These are phyloP conservation scores for Plagodis pulveraria DNA, from an alignment of 2,888 invertebrate species.

Conservation along the genomic window DNA sequence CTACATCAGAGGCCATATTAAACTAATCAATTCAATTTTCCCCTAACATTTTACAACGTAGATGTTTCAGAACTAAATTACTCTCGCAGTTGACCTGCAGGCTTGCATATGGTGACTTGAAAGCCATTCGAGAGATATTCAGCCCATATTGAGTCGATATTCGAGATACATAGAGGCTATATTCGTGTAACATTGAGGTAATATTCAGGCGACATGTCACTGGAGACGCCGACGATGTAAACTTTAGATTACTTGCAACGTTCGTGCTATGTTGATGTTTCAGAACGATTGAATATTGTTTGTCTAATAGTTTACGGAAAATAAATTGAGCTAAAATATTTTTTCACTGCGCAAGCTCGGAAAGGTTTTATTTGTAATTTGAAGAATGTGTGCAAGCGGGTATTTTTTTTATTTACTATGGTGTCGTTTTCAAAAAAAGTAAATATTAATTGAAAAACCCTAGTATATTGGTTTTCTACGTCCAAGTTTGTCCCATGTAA, in stretches of 20 bases:
- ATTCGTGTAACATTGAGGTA: not conserved
- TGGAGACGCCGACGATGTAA: slow-evolving; percentile 10
- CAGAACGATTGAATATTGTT: not conserved
- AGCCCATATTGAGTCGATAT: not conserved
- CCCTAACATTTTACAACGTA: not conserved
- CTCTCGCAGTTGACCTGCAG: not conserved
- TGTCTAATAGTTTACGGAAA: not conserved
- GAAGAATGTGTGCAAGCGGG: no score
- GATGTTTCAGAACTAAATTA: slow-evolving; percentile 1
- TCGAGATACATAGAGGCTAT: not conserved
- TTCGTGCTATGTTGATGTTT: slow-evolving; percentile 3
- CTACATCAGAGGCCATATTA: no score
- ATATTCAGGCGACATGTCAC: slow-evolving; percentile 13
- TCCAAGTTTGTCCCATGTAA: no score
- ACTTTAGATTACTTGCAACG: slow-evolving; percentile 14
- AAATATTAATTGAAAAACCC: no score
- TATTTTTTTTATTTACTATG: no score
- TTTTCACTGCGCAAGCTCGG: no score
- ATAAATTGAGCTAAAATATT: no score
- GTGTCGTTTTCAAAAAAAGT: no score
- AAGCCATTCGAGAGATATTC: slow-evolving; percentile 4
- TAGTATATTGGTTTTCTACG: no score
- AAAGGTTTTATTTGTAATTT: no score
- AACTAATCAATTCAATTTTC: not conserved
- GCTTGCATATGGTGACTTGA: slow-evolving; percentile 5